Conservation (phyloP, 2,888 invertebrate genomes). For the Phragmatobia fuliginosa region DNA sequence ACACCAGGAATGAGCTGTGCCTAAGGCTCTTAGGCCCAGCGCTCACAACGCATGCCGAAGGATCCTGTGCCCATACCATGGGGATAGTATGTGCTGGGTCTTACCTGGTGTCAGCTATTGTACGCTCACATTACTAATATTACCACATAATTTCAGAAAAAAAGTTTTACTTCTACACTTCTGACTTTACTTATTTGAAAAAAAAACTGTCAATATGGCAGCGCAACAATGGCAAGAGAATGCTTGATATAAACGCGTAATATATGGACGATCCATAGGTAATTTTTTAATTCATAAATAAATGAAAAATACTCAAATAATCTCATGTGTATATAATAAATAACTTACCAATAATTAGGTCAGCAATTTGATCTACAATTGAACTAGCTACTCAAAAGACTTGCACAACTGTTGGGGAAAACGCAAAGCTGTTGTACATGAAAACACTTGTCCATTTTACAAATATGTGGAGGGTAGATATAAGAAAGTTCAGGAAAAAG, state of each 20-base stretch:
- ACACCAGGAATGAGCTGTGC: not conserved
- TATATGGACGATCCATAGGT: not conserved
- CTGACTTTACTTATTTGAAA: too few species aligned
- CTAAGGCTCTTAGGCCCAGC: too few species aligned
- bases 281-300: too few species aligned
- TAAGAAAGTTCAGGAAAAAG: not conserved
- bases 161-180: too few species aligned
- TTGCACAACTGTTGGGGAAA: conserved; percentile 2
- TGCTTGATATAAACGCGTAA: not conserved
- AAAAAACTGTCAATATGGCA: too few species aligned
- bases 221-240: not conserved
- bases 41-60: too few species aligned
- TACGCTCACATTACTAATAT: not conserved
- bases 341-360: conserved; percentile 29
- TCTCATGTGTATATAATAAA: not conserved
- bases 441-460: not conserved
- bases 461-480: not conserved
- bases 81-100: too few species aligned
- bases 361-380: conserved; percentile 42
- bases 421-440: not conserved
- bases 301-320: too few species aligned
- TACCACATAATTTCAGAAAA: too few species aligned
- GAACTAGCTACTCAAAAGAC: conserved; percentile 34
- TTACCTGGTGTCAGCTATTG: not conserved
- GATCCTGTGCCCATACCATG: too few species aligned